phyloP scores from a whole-genome alignment of 2,888 invertebrate genomes.

The Sceliomorpha sp. region DNA sequence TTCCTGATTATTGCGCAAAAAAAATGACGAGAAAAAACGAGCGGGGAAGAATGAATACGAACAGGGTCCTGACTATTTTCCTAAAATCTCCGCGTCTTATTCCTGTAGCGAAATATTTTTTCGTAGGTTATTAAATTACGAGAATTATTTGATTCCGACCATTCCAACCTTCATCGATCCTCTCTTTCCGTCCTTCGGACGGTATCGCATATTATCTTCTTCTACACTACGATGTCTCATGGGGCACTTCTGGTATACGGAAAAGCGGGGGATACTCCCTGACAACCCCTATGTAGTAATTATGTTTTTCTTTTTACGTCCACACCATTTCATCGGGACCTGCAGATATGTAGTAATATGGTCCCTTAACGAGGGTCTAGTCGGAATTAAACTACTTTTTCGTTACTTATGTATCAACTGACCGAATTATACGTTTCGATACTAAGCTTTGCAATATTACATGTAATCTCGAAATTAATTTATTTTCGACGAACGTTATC shows the following conservation, averaged over 20 bases:
- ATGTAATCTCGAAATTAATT: too few species aligned
- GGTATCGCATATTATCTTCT: constrained; percentile 41
- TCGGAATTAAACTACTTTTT: constrained; percentile 63
- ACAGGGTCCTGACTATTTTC: constrained; percentile 26
- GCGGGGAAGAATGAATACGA: not conserved
- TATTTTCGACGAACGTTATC: too few species aligned
- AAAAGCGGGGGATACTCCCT: constrained; percentile 71
- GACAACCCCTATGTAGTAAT: constrained; percentile 78
- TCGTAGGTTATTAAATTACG: constrained; percentile 78
- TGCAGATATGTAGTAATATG: constrained; percentile 74
- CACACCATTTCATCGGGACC: constrained; percentile 76
- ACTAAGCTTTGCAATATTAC: too few species aligned
- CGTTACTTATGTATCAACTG: constrained; percentile 26
- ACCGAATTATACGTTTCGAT: constrained; percentile 26
- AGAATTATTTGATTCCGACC: constrained; percentile 68
- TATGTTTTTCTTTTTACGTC: constrained; percentile 78
- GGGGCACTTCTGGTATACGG: constrained; percentile 76
- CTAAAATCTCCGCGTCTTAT: constrained; percentile 34
- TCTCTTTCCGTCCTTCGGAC: constrained; percentile 21
- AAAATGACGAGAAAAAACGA: constrained; percentile 9
- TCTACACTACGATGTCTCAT: constrained; percentile 64
- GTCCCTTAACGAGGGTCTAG: constrained; percentile 59
- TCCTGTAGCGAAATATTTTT: constrained; percentile 42
- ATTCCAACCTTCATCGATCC: constrained; percentile 29
- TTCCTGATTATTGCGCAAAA: constrained; percentile 22